Percentiles rank a stretch among this genome's conserved stretches.
Evolutionary conservation across 2,888 invertebrate species (phyloP).

Genomic region (Lymantria monacha): DNA sequence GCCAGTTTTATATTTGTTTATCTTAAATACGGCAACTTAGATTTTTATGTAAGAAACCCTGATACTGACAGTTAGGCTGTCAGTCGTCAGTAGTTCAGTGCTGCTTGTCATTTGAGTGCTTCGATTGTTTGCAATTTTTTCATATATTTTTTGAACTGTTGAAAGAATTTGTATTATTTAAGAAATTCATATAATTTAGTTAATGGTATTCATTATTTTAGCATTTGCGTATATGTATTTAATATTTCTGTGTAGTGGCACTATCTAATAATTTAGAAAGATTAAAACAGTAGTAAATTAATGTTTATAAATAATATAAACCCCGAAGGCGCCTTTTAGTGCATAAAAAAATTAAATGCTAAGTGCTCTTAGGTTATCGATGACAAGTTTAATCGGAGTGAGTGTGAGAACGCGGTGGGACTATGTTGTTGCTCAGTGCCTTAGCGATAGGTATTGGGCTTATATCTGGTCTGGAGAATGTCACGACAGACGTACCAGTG

Average conservation of each 20-base stretch:
- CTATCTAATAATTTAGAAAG: constrained; percentile 23
- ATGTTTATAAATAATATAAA: constrained; percentile 15
- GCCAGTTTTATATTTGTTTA: too few species aligned
- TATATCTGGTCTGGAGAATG: constrained; percentile 72
- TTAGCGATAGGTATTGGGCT: constrained; percentile 66
- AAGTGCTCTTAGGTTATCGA: constrained; percentile 57
- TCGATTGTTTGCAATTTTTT: constrained; percentile 74
- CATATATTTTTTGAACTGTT: constrained; percentile 6
- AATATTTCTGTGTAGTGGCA: constrained; percentile 31
- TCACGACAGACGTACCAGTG: constrained; percentile 61
- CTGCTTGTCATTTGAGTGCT: constrained; percentile 63
- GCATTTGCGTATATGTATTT: constrained; percentile 35
- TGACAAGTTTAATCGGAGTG: constrained; percentile 51
- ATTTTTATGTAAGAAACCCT: too few species aligned
- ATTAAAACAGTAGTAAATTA: constrained; percentile 22
- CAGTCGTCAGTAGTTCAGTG: constrained; percentile 1
- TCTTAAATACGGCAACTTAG: too few species aligned
- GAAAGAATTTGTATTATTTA: constrained; percentile 5
- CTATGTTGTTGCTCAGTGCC: constrained; percentile 79
- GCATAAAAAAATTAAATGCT: constrained; percentile 62
- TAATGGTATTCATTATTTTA: constrained; percentile 11
- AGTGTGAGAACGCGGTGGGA: constrained; percentile 61
- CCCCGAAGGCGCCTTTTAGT: constrained; percentile 29
- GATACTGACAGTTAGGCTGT: background rate
- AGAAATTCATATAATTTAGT: background rate